Percentiles rank a stretch among this genome's conserved stretches.
Conservation (phyloP, 2,113 vertebrate species). For the Gyps fulvus region DNA sequence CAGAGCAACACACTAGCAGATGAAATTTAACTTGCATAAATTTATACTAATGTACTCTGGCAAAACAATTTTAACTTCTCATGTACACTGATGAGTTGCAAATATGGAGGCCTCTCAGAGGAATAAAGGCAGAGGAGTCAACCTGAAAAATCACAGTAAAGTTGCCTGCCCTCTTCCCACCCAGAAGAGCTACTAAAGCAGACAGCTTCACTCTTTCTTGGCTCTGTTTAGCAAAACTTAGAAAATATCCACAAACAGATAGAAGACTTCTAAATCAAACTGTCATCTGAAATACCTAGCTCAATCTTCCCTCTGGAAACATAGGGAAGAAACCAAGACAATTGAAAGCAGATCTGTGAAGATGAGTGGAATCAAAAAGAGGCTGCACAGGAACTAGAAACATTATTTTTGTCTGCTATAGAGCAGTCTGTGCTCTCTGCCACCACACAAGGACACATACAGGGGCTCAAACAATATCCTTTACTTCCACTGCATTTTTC, state of each 20-base stretch:
- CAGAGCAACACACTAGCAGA: background rate
- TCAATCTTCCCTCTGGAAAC: background rate
- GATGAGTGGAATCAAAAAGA: background rate
- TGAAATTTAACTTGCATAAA: background rate
- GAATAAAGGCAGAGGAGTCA: background rate
- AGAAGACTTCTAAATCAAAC: background rate
- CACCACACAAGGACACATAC: background rate
- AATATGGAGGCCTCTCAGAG: background rate
- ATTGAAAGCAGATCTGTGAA: background rate
- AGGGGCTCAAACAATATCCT: background rate
- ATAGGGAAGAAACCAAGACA: background rate
- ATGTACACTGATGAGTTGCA: background rate
- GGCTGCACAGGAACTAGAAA: background rate
- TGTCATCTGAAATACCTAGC: background rate
- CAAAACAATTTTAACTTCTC: background rate
- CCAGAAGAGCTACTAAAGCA: background rate
- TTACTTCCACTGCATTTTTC: background rate
- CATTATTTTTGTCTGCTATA: background rate
- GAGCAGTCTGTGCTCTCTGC: background rate
- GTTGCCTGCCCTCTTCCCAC: background rate
- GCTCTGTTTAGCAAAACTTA: background rate
- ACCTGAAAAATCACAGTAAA: background rate
- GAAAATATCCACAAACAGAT: background rate
- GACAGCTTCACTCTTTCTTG: background rate
- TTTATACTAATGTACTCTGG: background rate